These are phyloP conservation scores for Mesorhabditis sp. DNA, from an alignment of 2,888 invertebrate genomes.

Conservation along the genomic window DNA sequence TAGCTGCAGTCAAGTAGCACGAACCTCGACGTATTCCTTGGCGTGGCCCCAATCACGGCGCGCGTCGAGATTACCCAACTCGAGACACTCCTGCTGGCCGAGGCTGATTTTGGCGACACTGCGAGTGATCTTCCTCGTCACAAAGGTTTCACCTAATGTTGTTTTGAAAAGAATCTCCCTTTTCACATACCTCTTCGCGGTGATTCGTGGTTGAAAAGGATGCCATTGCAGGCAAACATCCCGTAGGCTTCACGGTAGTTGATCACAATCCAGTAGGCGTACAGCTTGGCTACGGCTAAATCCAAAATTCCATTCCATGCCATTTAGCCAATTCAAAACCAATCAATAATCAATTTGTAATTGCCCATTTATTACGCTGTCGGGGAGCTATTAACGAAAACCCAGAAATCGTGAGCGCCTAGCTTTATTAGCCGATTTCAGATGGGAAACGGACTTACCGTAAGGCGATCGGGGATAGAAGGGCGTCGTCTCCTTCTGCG, in stretches of 20 bases:
- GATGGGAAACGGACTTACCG: conserved; percentile 67
- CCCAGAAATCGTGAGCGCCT: too few relatives aligned
- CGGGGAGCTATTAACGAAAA: too few relatives aligned
- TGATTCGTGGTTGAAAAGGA: conserved; percentile 92
- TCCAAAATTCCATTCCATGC: not conserved
- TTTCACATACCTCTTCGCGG: conserved; percentile 71
- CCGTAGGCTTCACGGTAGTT: conserved; percentile 92
- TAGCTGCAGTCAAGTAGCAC: not conserved
- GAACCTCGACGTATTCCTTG: conserved; percentile 60
- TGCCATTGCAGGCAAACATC: conserved; percentile 92
- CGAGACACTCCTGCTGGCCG: conserved; percentile 73
- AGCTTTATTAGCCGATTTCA: not conserved
- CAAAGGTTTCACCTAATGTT: conserved; percentile 83
- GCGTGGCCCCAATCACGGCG: conserved; percentile 88
- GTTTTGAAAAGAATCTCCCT: not conserved
- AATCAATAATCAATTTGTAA: not conserved
- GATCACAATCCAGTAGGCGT: conserved; percentile 90
- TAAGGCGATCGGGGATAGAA: conserved; percentile 95
- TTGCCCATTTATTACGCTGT: too few relatives aligned
- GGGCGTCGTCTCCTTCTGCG: conserved; percentile 88
- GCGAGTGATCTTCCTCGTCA: conserved; percentile 93
- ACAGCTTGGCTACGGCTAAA: conserved; percentile 87
- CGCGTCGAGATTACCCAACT: conserved; percentile 90
- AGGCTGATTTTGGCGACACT: conserved; percentile 92
- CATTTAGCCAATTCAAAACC: not conserved